A percentile compares a stretch with the other conserved stretches of the same genome.
Evolutionary conservation across 2,888 invertebrate genomes (phyloP).

Genomic region (Drosophila affinis): DNA sequence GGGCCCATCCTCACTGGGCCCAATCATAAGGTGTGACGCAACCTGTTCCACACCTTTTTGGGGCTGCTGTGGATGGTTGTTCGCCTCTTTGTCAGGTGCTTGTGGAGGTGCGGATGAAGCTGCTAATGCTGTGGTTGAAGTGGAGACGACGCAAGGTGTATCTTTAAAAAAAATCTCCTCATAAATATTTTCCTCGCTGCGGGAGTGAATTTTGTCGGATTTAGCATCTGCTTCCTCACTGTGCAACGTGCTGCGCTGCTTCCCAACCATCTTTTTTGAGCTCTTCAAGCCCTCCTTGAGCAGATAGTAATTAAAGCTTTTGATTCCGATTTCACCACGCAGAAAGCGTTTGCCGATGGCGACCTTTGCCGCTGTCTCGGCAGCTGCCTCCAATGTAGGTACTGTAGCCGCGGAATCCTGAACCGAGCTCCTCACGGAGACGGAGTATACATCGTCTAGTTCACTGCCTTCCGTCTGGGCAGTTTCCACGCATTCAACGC

Average conservation of each 20-base stretch:
- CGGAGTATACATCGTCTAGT: constrained; percentile 70
- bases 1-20: constrained; percentile 18
- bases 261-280: constrained; percentile 81
- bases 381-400: constrained; percentile 44
- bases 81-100: constrained; percentile 45
- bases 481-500: neutral
- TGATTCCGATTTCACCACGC: constrained; percentile 84
- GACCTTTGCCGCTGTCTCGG: constrained; percentile 67
- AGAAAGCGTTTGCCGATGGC: constrained; percentile 83
- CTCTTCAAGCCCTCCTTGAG: constrained; percentile 83
- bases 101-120: constrained; percentile 15
- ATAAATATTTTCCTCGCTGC: constrained; percentile 84
- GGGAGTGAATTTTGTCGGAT: constrained; percentile 73
- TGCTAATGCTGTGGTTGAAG: constrained; percentile 25
- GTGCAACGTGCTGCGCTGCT: constrained; percentile 60
- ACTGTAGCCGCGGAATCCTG: constrained; percentile 62
- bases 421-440: constrained; percentile 67
- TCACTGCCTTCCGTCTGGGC: constrained; percentile 41
- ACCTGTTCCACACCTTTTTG: constrained; percentile 31
- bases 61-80: constrained; percentile 45
- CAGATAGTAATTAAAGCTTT: constrained; percentile 84
- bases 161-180: constrained; percentile 84
- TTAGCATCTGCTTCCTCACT: constrained; percentile 5
- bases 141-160: constrained; percentile 51
- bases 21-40: constrained; percentile 3